Evolutionary conservation across 2,113 vertebrate species (phyloP).

Genomic region (Terrapene triunguis): DNA sequence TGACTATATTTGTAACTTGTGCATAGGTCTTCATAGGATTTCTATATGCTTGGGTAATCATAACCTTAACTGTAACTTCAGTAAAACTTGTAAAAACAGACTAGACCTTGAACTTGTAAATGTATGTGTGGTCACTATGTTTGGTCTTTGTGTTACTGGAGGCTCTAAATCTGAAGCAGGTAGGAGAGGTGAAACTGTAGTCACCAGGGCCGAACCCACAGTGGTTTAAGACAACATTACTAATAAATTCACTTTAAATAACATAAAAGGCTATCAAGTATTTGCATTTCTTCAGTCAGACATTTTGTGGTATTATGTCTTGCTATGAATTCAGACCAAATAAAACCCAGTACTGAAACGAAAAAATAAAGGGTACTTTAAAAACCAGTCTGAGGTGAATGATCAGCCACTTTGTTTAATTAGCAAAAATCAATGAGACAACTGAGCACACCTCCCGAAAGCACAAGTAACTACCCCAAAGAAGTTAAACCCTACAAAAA

Average conservation of each 20-base stretch:
- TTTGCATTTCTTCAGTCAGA: conserved; percentile 43
- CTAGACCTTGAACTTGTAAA: too few species aligned
- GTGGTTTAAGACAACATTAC: too few species aligned
- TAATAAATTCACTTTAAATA: not conserved
- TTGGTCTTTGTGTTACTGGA: too few species aligned
- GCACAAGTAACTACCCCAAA: conserved; percentile 41
- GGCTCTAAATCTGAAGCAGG: too few species aligned
- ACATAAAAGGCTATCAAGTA: not conserved
- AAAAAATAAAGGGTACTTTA: conserved; percentile 62
- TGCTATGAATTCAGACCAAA: conserved; percentile 32
- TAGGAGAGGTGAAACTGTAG: too few species aligned
- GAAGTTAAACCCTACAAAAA: conserved; percentile 63
- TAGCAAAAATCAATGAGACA: conserved; percentile 53
- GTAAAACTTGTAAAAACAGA: too few species aligned
- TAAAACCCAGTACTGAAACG: conserved; percentile 48
- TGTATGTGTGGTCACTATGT: too few species aligned
- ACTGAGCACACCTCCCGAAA: conserved; percentile 17
- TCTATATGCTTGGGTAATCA: too few species aligned
- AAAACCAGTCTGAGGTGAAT: conserved; percentile 52
- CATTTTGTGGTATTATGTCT: conserved; percentile 32
- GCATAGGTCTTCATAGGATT: too few species aligned
- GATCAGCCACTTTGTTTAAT: conserved; percentile 69
- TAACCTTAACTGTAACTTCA: too few species aligned
- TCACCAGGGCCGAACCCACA: too few species aligned
- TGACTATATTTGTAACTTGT: too few species aligned